Evolutionary conservation across 2,113 vertebrate genomes (phyloP), one percentile per base, ranked within the genome.

Genomic region (Cyanoramphus novaezelandiae): DNA sequence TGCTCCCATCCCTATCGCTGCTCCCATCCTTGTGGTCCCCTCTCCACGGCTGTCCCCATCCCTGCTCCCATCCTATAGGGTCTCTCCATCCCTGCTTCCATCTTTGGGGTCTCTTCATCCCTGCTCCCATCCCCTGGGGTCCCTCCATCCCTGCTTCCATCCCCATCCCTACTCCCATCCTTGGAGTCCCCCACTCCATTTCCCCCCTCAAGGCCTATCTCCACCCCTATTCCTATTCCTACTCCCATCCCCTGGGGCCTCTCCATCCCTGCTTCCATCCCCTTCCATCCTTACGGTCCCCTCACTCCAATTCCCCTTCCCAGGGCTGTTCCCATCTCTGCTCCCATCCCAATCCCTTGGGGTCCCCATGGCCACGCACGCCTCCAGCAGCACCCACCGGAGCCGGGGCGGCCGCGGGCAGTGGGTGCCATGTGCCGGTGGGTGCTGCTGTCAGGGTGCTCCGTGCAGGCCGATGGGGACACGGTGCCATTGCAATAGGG

Each of bases 401-500:
- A 37, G 63, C 86, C 70, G 0, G 80, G 88, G 0, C 79, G 86
- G 80, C 92, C 31, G 1, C 79, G 52, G 82, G 37, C 2, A 1
- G 63, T 29, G 64, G 69, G 59, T 41, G 72, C 92, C 6, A 35
- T 6, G 12, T 20, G 31, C 49, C 11, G 7, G 7, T 37, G 65
- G 15, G 6, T 53, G 60, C 29, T 59, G 0, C 71, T 37, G 3
- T 71, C 4, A 5, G 93, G 6, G 21, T 92, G 81, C 4, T 13
- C 91, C 64, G 57, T 1, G 44, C 13, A 2, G 41, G 43, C 0
- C 17, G 39, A 23, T 44, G 28, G 11, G 53, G 46, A 8, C 2
- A 11, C 1, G 5, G 70, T 55, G 7, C 60, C 80, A 0, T 98
- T 97, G 80, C 95, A 96, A 6, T 88, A 95, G 52, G 92, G 94